Percentiles rank a stretch among this genome's conserved stretches.
phyloP scores from a whole-genome alignment of 2,888 invertebrate species.

The Synergus itoensis region DNA sequence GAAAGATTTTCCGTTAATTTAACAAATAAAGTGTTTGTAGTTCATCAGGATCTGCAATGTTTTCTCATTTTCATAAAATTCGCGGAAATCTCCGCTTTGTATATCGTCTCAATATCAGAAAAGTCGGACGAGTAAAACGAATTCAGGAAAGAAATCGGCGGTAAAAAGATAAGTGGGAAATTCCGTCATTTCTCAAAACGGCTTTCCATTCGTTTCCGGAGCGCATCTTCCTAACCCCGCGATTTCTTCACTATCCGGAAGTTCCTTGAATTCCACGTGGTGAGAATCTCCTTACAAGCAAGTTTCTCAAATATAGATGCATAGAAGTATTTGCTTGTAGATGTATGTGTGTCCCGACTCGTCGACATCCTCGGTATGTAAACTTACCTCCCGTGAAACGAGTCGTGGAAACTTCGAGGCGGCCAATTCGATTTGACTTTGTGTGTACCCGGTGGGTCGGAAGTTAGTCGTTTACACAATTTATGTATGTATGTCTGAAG shows the following conservation, averaged over 20 bases:
- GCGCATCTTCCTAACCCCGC: conserved; percentile 15
- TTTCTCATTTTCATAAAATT: neutral
- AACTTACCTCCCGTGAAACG: conserved; percentile 61
- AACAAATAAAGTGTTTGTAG: neutral
- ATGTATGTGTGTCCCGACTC: conserved; percentile 13
- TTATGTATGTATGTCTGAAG: conserved; percentile 32
- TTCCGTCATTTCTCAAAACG: conserved; percentile 60
- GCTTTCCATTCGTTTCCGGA: conserved; percentile 43
- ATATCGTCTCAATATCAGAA: conserved; percentile 12
- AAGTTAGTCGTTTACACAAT: conserved; percentile 41
- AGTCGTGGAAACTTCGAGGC: conserved; percentile 59
- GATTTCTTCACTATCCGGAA: conserved; percentile 36
- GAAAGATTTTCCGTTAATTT: neutral
- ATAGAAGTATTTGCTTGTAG: conserved; percentile 18
- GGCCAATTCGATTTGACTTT: conserved; percentile 64
- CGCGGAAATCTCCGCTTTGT: conserved; percentile 5
- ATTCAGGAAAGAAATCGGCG: conserved; percentile 61
- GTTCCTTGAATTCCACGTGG: conserved; percentile 40
- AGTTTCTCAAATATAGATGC: conserved; percentile 15
- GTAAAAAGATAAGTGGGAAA: conserved; percentile 63
- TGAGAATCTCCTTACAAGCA: conserved; percentile 16
- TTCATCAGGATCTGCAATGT: neutral
- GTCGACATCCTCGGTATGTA: conserved; percentile 45
- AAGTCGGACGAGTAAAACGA: conserved; percentile 52
- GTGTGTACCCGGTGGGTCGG: conserved; percentile 54